Percentiles rank a stretch among this genome's conserved stretches.
These are phyloP conservation scores for Ophion ellenae DNA, from an alignment of 2,888 invertebrate species.

Conservation along the genomic window DNA sequence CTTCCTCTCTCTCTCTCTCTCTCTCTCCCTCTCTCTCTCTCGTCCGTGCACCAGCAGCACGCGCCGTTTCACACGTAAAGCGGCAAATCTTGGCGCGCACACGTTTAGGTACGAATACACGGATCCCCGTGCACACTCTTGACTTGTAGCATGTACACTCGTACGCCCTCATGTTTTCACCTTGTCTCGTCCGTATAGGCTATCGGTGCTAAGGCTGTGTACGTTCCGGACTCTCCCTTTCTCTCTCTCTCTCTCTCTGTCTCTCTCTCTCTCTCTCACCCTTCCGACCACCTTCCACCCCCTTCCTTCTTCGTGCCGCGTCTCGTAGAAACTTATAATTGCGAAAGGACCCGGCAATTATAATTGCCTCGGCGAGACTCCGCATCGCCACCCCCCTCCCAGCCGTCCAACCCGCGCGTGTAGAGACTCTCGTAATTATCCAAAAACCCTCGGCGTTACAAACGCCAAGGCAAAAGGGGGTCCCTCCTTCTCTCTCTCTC, in stretches of 20 bases:
- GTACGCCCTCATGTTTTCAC: constrained; percentile 55
- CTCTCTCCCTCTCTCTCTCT: constrained; percentile 51
- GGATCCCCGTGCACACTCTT: constrained; percentile 62
- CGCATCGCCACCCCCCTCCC: constrained; percentile 24
- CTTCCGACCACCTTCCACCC: not conserved
- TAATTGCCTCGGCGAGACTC: constrained; percentile 79
- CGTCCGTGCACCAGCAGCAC: constrained; percentile 42
- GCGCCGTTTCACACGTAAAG: constrained; percentile 46
- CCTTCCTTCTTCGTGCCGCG: constrained; percentile 59
- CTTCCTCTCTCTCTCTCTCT: constrained; percentile 52
- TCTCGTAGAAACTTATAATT: constrained; percentile 83
- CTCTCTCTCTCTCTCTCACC: constrained; percentile 43
- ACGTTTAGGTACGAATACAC: constrained; percentile 55
- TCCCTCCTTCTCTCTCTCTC: too few relatives aligned
- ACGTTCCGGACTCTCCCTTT: constrained; percentile 37
- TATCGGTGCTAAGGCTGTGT: constrained; percentile 37
- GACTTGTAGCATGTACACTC: not conserved
- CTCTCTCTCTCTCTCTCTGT: constrained; percentile 38
- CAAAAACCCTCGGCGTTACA: constrained; percentile 76
- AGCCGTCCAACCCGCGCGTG: constrained; percentile 72
- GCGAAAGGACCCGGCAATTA: constrained; percentile 84
- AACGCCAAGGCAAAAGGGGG: constrained; percentile 51
- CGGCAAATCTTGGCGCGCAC: constrained; percentile 68
- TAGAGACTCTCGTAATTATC: constrained; percentile 81
- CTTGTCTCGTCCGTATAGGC: constrained; percentile 36